Percentiles rank a stretch among this genome's conserved stretches.
Conservation (phyloP, 1,140 invertebrate species). For the Melitaea cinxia region DNA sequence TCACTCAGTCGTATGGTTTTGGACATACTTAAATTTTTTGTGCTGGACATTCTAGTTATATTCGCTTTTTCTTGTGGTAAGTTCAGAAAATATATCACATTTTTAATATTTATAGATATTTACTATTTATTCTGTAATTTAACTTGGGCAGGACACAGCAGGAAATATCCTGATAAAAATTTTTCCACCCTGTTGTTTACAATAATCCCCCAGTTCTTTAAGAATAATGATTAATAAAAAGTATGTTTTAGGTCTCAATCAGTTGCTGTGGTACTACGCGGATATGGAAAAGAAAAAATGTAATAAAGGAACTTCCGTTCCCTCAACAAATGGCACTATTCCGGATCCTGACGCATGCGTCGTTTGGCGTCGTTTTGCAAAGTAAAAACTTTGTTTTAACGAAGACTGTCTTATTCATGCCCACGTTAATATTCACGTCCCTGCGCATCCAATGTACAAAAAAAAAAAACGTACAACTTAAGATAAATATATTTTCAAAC, state of each 20-base stretch:
- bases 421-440: neutral
- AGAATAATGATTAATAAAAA: neutral
- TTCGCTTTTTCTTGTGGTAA: conserved; percentile 98
- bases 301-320: conserved; percentile 75
- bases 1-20: conserved; percentile 98
- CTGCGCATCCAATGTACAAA: too few species aligned
- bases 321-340: conserved; percentile 78
- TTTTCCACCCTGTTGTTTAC: too few species aligned
- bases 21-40: conserved; percentile 99
- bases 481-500: too few species aligned
- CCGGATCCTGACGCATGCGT: conserved; percentile 92
- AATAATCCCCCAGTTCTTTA: too few species aligned
- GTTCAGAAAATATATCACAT: conserved; percentile 41
- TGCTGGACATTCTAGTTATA: conserved; percentile 96
- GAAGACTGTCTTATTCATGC: neutral
- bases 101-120: too few species aligned
- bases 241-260: conserved; percentile 77
- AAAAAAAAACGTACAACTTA: too few species aligned
- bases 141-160: too few species aligned
- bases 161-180: too few species aligned
- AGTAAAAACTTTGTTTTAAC: too few species aligned
- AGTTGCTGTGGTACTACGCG: conserved; percentile 97
- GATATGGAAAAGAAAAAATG: conserved; percentile 94
- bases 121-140: too few species aligned
- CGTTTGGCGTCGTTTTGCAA: conserved; percentile 95